Evolutionary conservation across 2,797 vertebrate genomes (phyloP).

Genomic region (Lepilemur septentrionalis): DNA sequence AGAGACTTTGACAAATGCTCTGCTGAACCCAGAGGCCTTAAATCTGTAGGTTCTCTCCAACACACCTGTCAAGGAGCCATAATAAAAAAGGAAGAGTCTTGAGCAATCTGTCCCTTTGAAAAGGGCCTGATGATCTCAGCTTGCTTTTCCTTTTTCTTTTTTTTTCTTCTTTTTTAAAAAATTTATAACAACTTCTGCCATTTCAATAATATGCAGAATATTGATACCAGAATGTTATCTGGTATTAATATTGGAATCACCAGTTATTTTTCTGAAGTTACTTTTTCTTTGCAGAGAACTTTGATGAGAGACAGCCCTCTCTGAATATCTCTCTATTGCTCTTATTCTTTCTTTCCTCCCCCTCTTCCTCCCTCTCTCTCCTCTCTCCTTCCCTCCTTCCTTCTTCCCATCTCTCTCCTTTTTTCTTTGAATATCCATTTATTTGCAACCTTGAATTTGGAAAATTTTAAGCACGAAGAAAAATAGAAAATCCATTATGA

Average conservation of each 20-base stretch:
- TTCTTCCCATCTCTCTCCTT: not conserved
- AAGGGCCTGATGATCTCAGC: not conserved
- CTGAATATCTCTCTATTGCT: not conserved
- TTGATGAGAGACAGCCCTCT: not conserved
- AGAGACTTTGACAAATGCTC: constrained; percentile 45
- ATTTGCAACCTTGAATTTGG: not conserved
- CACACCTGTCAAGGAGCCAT: not conserved
- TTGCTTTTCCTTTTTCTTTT: not conserved
- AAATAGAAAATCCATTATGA: not conserved
- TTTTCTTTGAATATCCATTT: not conserved
- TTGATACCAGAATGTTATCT: not conserved
- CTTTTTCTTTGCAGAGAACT: not conserved
- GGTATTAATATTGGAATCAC: not conserved
- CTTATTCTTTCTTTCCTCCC: too few species aligned
- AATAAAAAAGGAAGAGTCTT: not conserved
- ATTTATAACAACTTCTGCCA: not conserved
- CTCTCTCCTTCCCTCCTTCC: too few species aligned
- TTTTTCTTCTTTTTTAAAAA: not conserved
- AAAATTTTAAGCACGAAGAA: not conserved
- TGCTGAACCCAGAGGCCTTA: not conserved
- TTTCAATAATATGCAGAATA: not conserved
- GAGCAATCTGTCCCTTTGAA: not conserved
- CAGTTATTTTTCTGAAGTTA: not conserved
- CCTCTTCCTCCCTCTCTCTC: fast-evolving
- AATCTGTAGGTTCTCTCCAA: not conserved